Percentiles rank a stretch among this genome's conserved stretches.
Evolutionary conservation across 2,797 vertebrate genomes (phyloP).

Genomic region (Gallinago stenura): DNA sequence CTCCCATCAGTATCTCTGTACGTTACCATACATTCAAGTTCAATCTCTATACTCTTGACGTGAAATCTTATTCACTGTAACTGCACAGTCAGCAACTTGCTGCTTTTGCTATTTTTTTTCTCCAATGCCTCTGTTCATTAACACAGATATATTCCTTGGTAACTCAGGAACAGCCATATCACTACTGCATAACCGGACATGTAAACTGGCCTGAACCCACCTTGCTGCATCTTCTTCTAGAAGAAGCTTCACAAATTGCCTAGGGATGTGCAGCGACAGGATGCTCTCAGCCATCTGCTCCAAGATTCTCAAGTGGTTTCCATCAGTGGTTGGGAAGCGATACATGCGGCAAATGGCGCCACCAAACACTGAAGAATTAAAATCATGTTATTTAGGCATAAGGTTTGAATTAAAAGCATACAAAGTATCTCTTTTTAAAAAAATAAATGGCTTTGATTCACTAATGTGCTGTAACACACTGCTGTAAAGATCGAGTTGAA

Average conservation of each 20-base stretch:
- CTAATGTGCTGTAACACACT: neutral
- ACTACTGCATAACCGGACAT: neutral
- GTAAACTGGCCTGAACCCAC: constrained; percentile 65
- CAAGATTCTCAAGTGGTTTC: constrained; percentile 93
- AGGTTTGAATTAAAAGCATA: neutral
- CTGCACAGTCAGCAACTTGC: neutral
- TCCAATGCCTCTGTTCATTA: neutral
- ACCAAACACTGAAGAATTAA: constrained; percentile 88
- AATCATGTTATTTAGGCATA: neutral
- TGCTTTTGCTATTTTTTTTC: neutral
- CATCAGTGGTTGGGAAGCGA: constrained; percentile 94
- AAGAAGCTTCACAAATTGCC: constrained; percentile 94
- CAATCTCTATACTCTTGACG: neutral
- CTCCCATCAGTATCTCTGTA: neutral
- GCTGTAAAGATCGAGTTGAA: neutral
- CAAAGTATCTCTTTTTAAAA: neutral
- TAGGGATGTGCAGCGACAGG: constrained; percentile 92
- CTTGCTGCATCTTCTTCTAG: constrained; percentile 94
- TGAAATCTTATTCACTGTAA: neutral
- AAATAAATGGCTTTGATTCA: neutral
- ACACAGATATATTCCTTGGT: neutral
- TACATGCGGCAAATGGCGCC: constrained; percentile 98
- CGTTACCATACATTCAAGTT: neutral
- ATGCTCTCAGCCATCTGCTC: constrained; percentile 98
- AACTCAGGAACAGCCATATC: neutral